Evolutionary conservation across 1,140 invertebrate species (phyloP).

Genomic region (Wasmannia auropunctata): DNA sequence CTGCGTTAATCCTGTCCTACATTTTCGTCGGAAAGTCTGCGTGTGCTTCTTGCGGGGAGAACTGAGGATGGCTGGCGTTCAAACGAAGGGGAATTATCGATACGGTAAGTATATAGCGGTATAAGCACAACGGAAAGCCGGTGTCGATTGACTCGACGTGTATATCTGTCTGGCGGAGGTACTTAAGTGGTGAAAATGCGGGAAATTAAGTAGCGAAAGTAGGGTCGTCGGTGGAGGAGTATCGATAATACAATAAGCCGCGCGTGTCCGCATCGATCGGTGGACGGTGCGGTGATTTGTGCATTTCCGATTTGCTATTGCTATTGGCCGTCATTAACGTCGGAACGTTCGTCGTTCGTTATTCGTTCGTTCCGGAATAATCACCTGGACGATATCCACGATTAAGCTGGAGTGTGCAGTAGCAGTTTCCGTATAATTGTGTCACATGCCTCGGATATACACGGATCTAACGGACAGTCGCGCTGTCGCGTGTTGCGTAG

Average conservation of each 20-base stretch:
- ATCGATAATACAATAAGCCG: slow-evolving; percentile 63
- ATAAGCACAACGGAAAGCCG: slow-evolving; percentile 55
- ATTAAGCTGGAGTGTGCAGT: slow-evolving; percentile 62
- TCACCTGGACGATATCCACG: slow-evolving; percentile 56
- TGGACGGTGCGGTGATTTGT: slow-evolving; percentile 22
- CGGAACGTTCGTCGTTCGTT: slow-evolving; percentile 54
- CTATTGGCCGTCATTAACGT: slow-evolving; percentile 47
- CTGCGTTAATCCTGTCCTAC: slow-evolving; percentile 8
- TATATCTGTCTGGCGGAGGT: slow-evolving; percentile 42
- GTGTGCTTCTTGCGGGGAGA: slow-evolving; percentile 14
- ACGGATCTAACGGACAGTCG: slow-evolving; percentile 43
- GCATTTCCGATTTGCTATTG: slow-evolving; percentile 38
- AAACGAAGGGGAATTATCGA: slow-evolving; percentile 26
- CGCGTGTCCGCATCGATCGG: slow-evolving; percentile 54
- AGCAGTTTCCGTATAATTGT: slow-evolving; percentile 60
- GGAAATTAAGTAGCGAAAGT: background rate
- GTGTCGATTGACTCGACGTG: slow-evolving; percentile 58
- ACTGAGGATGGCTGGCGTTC: slow-evolving; percentile 17
- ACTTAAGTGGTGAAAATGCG: background rate
- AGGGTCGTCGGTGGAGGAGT: slow-evolving; percentile 19
- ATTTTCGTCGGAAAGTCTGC: background rate
- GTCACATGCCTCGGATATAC: slow-evolving; percentile 45
- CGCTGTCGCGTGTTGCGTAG: background rate
- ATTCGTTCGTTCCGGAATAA: slow-evolving; percentile 62
- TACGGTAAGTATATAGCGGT: background rate